Evolutionary conservation across 2,113 vertebrate genomes (phyloP), one percentile per base, ranked within the genome.

Genomic region (Calonectris borealis): DNA sequence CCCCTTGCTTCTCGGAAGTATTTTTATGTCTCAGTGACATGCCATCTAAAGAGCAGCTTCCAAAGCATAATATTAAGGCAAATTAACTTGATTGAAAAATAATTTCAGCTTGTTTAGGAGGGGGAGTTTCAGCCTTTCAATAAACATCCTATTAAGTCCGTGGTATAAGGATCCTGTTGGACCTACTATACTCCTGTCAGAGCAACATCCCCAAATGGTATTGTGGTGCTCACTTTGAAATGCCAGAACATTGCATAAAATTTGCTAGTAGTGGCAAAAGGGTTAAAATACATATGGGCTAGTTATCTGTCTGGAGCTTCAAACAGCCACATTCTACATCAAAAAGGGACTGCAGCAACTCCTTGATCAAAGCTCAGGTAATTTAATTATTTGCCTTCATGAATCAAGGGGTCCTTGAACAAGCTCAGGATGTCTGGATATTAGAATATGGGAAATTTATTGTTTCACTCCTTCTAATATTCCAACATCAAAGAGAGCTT

Each of bases 361-460:
- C 31, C 70, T 51, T 96, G 94, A 97, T 96, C 94, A 97, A 97
- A 97, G 96, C 93, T 75, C 78, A 96, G 95, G 95, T 97, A 96
- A 97, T 97, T 96, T 94, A 97, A 97, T 97, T 96, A 97, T 96
- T 96, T 96, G 89, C 87, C 84, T 94, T 91, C 84, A 75, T 90
- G 82, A 93, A 94, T 95, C 78, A 88, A 94, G 93, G 92, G 84
- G 70, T 86, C 46, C 84, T 96, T 94, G 89, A 97, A 88, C 73
- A 94, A 93, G 46, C 91, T 89, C 29, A 20, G 81, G 82, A 70
- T 93, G 62, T 20, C 73, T 97, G 93, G 84, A 13, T 97, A 83
- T 95, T 94, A 96, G 89, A 95, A 88, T 83, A 91, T 86, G 55
- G 84, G 78, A 91, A 97, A 95, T 95, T 93, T 95, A 96, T 96